Evolutionary conservation across 2,888 invertebrate species (phyloP), one percentile per base, ranked within the genome.

Genomic region (Noctua pronuba): DNA sequence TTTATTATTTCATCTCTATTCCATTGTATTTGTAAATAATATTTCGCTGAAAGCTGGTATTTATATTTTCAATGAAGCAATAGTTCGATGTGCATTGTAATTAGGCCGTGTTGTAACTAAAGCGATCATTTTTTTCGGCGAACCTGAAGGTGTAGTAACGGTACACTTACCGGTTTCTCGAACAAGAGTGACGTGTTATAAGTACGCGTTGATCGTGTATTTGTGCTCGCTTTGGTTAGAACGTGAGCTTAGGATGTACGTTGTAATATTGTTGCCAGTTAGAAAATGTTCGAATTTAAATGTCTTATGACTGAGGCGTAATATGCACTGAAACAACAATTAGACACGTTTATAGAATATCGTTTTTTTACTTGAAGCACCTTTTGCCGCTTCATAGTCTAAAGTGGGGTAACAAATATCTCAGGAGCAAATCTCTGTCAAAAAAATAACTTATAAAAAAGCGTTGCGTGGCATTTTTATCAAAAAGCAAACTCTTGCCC

Each of bases 231-330:
- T 66, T 66, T 66, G 11, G 44, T 66, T 41, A 66, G 66, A 21
- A 11, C 66, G 21, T 7, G 21, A 13, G 16, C 1, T 73, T 46
- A 60, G 13, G 13, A 60, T 74, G 75, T 62, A 79, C 71, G 62
- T 75, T 76, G 58, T 70, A 64, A 69, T 72, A 79, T 75, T 76
- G 76, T 88, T 84, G 77, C 79, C 76, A 78, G 78, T 80, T 81
- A 81, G 73, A 79, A 81, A 84, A 81, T 88, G 79, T 84, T 73
- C 86, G 84, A 86, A 84, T 87, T 86, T 81, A 88, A 66, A 82
- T 72, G 66, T 64, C 77, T 81, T 72, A 70, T 80, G 76, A 74
- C 46, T 79, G 65, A 76, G 31, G 52, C 75, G 49, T 49, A 65
- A 58, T 81, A 73, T 70, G 62, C 82, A 76, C 76, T 67, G 82